These are phyloP conservation scores for Drosophila kokeensis DNA, from an alignment of 2,888 invertebrate species.

Conservation along the genomic window DNA sequence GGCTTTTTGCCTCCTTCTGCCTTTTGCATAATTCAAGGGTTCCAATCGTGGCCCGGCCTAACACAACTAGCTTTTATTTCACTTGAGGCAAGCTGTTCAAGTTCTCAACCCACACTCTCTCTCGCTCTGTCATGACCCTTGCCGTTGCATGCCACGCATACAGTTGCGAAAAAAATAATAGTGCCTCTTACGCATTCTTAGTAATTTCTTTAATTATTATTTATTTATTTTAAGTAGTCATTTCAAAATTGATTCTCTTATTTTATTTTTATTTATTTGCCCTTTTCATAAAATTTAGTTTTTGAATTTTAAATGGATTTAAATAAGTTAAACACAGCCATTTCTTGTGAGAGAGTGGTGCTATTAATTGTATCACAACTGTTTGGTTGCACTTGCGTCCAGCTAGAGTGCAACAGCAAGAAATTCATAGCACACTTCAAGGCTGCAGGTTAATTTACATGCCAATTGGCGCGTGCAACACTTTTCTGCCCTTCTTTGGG, in stretches of 20 bases:
- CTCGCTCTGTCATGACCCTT: constrained; percentile 23
- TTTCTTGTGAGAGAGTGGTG: background rate
- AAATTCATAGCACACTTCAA: constrained; percentile 75
- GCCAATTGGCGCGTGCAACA: constrained; percentile 59
- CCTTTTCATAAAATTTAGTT: background rate
- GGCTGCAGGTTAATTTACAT: constrained; percentile 74
- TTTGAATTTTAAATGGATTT: too few relatives aligned
- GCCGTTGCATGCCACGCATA: constrained; percentile 58
- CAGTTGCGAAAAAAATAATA: constrained; percentile 21
- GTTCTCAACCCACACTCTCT: background rate
- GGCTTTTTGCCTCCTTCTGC: constrained; percentile 9
- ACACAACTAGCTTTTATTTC: constrained; percentile 48
- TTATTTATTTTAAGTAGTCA: background rate
- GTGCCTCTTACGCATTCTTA: background rate
- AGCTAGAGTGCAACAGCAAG: constrained; percentile 38
- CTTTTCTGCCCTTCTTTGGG: constrained; percentile 4
- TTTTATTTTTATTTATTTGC: too few relatives aligned
- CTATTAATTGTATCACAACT: background rate
- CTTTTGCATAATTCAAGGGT: constrained; percentile 71
- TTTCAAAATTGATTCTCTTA: too few relatives aligned
- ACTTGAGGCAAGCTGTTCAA: constrained; percentile 3
- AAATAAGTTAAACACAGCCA: background rate
- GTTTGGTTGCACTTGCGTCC: constrained; percentile 49
- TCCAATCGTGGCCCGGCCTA: constrained; percentile 12
- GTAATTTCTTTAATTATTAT: background rate